Conservation (phyloP, 37 sponge, comb jelly and placozoan genomes). For the Theonella swinhoei region DNA sequence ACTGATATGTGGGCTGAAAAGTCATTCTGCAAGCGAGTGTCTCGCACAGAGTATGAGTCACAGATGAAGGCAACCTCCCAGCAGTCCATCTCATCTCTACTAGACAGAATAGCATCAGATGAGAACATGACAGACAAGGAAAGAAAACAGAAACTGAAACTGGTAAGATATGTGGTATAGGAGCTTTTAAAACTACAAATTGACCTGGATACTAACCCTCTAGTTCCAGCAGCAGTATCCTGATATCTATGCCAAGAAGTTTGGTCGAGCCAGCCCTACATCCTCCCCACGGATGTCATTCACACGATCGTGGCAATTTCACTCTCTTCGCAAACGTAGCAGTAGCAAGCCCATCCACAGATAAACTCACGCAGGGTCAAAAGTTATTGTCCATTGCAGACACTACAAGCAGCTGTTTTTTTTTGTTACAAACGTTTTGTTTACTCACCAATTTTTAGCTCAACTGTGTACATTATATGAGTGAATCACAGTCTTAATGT, state of each 20-base stretch:
- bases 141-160: conserved; percentile 61
- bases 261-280: neutral
- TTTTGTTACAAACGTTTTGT: no score
- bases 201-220: neutral
- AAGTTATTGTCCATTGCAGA: no score
- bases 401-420: no score
- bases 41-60: conserved; percentile 32
- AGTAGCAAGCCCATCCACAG: neutral
- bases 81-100: conserved; percentile 20
- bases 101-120: conserved; percentile 52
- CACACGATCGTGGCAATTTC: neutral
- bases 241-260: conserved; percentile 56
- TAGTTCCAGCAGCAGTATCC: conserved; percentile 74
- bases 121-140: conserved; percentile 41
- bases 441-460: no score
- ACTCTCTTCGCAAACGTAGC: neutral
- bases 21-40: conserved; percentile 50
- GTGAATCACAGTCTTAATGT: neutral
- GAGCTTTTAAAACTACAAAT: no score
- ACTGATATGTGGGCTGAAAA: neutral
- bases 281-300: neutral
- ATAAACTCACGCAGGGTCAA: no score
- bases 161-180: conserved; percentile 11
- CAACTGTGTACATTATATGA: no score
- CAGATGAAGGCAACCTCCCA: conserved; percentile 27